Base-by-base conservation (phyloP, 2,888 invertebrate genomes). In the Siphonodentalium dalli region DNA sequence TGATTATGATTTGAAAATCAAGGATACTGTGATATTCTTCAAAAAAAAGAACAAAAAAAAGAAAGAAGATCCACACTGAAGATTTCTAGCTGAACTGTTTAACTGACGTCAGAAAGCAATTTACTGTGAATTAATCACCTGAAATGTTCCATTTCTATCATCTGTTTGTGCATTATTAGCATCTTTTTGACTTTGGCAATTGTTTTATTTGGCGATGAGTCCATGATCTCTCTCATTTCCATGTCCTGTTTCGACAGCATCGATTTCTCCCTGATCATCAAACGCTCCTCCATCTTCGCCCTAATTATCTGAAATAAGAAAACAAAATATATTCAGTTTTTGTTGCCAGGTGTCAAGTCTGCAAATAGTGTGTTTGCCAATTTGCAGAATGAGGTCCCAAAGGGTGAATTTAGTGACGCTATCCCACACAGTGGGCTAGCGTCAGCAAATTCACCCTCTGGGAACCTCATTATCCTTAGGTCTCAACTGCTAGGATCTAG, bases 71-170 rank as follows among this genome's bases (percentile, higher is more conserved):
- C 9, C 9, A 11, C 41, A 13, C 9, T 8, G 11, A 26, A 26
- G 26, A 21, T 11, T n/a, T 31, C 31, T 11, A n/a, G 13, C 9
- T 41, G 11, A 13, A 27, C 13, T 29, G 27, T 15, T n/a, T 27
- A 21, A 21, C 8, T 13, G 18, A 20, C 15, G 9, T 15, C 8
- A 6, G 28, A 20, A 23, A n/a, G 3, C 5, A 37, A 2, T 11
- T 1, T 6, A 27, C 20, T 3, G 2, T 11, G 41, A 24, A 29
- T n/a, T n/a, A n/a, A n/a, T n/a, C n/a, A 77, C 78, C 69, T 74
- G 63, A 79, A 75, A 44, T 76, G 63, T 48, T 80, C 78, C 68
- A 73, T 68, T 24, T 72, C 75, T 23, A 74, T 52, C 65, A 74
- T 68, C 35, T 79, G 77, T 57, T 77, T 76, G 40, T 71, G 69